Base-by-base conservation (phyloP, 2,888 invertebrate genomes). In the Melanotus villosus region DNA sequence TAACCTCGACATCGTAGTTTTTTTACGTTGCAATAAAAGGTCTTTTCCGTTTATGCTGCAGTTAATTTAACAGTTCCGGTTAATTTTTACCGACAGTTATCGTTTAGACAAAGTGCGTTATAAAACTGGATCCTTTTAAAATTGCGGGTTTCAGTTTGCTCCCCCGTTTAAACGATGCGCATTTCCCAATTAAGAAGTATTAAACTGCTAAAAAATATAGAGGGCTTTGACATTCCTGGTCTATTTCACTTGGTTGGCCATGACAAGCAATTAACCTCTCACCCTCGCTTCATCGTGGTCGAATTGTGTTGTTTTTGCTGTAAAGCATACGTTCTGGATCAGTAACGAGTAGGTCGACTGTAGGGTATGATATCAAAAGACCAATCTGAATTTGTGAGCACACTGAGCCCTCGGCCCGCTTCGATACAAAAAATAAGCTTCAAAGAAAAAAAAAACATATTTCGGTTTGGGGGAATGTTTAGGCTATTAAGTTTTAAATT, bases 401-500 rank as follows among this genome's bases (percentile, higher is more conserved):
- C 69, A 69, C 63, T 5, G 26, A 72, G 59, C 72, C 70, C 58
- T 54, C 66, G 38, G 26, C 21, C 68, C 64, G 43, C 45, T 47
- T 38, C 50, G 65, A 70, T 69, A 72, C 66, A 68, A 74, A 74
- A 73, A 66, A 52, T 71, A 69, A 43, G 59, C 68, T 72, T 73
- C 72, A 70, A 72, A 72, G 70, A 68, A 69, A 72, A 68, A 69
- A 72, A 26, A 70, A 70, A 47, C 43, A 52, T 59, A 50, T 63
- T 65, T 59, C 52, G 41, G 38, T 71, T 69, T 71, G 41, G 32
- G 57, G 57, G 26, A 45, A 70, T 69, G 65, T 66, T 71, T 68
- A 70, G 64, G 68, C 68, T 72, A 72, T 72, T 74, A 74, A 74
- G 68, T 68, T 74, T 70, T 66, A 72, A 70, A 74, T 74, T 74